phyloP scores from a whole-genome alignment of 2,797 vertebrate species.

The Eptatretus atami region DNA sequence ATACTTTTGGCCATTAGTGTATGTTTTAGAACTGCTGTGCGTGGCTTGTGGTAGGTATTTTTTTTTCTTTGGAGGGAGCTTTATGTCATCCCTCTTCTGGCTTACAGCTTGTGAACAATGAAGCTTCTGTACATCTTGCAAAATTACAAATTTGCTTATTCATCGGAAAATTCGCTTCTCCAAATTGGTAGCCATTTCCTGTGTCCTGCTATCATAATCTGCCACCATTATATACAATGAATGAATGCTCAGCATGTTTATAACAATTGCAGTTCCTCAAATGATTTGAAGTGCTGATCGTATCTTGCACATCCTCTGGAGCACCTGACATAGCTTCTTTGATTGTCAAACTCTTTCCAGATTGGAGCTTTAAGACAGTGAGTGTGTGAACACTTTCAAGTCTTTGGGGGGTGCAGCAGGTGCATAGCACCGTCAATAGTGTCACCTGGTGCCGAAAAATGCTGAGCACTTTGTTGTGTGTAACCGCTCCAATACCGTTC shows the following conservation, averaged over 20 bases:
- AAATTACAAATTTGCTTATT: too few relatives aligned
- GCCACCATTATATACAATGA: neutral
- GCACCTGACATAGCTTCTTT: too few relatives aligned
- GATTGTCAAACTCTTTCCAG: constrained; percentile 13
- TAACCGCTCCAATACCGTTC: constrained; percentile 82
- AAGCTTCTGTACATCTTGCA: too few relatives aligned
- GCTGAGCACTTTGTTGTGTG: constrained; percentile 95
- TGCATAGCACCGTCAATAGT: constrained; percentile 88
- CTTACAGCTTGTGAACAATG: too few relatives aligned
- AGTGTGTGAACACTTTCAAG: constrained; percentile 77
- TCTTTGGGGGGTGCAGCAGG: constrained; percentile 74
- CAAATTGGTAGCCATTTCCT: neutral
- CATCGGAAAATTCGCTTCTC: too few relatives aligned
- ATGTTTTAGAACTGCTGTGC: too few relatives aligned
- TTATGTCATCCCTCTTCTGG: too few relatives aligned
- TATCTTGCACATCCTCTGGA: too few relatives aligned
- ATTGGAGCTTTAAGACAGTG: constrained; percentile 93
- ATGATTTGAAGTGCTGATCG: neutral
- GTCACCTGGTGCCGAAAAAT: constrained; percentile 67
- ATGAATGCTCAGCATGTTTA: neutral
- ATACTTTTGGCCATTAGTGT: too few relatives aligned
- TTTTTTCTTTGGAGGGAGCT: too few relatives aligned
- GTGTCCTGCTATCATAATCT: neutral
- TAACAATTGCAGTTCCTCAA: neutral
- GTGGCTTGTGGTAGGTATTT: too few relatives aligned